Conservation (phyloP, 2,888 invertebrate species). For the Pachydiplax longipennis region DNA sequence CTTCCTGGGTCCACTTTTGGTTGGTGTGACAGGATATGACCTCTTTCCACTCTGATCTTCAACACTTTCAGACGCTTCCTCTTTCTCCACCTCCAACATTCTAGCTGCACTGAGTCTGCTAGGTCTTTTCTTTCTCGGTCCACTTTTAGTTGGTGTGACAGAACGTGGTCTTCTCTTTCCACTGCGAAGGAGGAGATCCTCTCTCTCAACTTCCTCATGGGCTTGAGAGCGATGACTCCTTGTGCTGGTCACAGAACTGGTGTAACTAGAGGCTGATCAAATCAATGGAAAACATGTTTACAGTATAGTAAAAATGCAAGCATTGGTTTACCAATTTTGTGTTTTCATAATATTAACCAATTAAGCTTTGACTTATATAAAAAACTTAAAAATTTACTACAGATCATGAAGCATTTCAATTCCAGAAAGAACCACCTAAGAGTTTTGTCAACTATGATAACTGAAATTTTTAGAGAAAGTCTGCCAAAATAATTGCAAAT, state of each 20-base stretch:
- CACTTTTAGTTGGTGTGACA: not conserved
- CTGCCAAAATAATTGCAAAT: too few relatives aligned
- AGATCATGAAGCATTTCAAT: too few relatives aligned
- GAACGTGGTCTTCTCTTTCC: not conserved
- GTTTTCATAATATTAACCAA: too few relatives aligned
- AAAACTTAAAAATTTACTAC: too few relatives aligned
- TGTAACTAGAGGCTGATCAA: not conserved
- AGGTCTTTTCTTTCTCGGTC: not conserved
- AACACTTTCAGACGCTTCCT: not conserved
- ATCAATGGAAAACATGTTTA: too few relatives aligned
- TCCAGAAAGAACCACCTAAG: too few relatives aligned
- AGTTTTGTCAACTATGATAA: too few relatives aligned
- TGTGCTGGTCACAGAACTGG: not conserved
- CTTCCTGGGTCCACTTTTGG: slow-evolving; percentile 12
- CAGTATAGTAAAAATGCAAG: too few relatives aligned
- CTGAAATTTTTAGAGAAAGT: too few relatives aligned
- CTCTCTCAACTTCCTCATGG: not conserved
- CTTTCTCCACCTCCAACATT: not conserved
- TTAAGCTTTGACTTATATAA: too few relatives aligned
- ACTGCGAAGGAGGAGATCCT: not conserved
- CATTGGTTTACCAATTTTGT: too few relatives aligned
- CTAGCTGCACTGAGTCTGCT: not conserved
- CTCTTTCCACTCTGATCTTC: not conserved
- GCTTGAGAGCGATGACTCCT: not conserved
- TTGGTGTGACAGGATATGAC: not conserved